phyloP scores from a whole-genome alignment of 2,888 invertebrate species.

The Apamea anceps region DNA sequence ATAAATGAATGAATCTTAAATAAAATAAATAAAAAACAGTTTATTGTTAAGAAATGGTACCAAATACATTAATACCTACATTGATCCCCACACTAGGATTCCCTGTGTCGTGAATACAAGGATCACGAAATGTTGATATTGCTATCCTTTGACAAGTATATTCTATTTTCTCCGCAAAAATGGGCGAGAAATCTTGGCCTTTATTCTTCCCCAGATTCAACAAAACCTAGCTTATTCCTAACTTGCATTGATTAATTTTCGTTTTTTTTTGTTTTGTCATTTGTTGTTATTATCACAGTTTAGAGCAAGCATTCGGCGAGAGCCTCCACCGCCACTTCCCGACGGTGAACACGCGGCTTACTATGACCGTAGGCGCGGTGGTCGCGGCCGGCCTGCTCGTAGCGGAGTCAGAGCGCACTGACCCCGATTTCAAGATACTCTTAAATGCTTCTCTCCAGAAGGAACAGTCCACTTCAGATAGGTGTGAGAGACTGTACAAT shows the following conservation, averaged over 20 bases:
- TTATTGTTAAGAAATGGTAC: neutral
- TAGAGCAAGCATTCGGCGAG: slow-evolving; percentile 90
- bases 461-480: slow-evolving; percentile 83
- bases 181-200: neutral
- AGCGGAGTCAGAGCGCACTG: slow-evolving; percentile 77
- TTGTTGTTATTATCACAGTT: slow-evolving; percentile 72
- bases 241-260: neutral
- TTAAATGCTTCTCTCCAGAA: slow-evolving; percentile 76
- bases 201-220: neutral
- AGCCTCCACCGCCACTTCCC: slow-evolving; percentile 91
- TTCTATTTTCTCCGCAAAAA: neutral
- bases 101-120: neutral
- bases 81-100: neutral
- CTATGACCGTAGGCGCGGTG: slow-evolving; percentile 89
- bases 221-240: neutral
- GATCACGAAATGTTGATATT: neutral
- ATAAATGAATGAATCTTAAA: neutral
- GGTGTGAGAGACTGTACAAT: slow-evolving; percentile 88
- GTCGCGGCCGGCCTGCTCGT: slow-evolving; percentile 86
- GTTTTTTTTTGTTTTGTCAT: neutral
- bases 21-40: neutral
- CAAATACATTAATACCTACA: neutral
- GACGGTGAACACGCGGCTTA: slow-evolving; percentile 91
- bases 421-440: slow-evolving; percentile 72
- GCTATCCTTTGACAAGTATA: neutral